These are phyloP conservation scores for Papilio helenus DNA, from an alignment of 1,140 invertebrate genomes.

Conservation along the genomic window DNA sequence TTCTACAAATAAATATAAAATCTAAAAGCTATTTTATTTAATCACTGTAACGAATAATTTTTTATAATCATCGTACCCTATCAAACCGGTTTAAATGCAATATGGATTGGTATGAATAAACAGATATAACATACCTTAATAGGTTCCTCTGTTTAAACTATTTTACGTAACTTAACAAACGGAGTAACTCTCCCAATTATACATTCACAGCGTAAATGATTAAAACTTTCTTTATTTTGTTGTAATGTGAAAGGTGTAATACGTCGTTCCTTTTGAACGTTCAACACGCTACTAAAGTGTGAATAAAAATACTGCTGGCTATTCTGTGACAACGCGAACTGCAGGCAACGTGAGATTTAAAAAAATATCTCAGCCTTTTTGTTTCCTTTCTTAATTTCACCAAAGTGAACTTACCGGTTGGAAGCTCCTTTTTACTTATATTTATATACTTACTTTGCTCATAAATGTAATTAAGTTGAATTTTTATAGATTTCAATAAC, in stretches of 20 bases:
- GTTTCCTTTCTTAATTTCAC: too few species aligned
- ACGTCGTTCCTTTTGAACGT: neutral
- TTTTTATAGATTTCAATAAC: too few species aligned
- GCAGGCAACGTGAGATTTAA: neutral
- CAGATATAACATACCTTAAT: neutral
- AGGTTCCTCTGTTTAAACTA: neutral
- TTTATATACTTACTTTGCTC: too few species aligned
- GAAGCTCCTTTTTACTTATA: too few species aligned
- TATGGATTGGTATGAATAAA: neutral
- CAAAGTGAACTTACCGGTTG: too few species aligned
- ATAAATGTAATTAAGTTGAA: too few species aligned
- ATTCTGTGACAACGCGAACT: neutral
- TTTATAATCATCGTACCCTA: too few species aligned
- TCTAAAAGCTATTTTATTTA: too few species aligned
- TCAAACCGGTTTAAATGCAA: neutral
- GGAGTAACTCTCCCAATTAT: neutral
- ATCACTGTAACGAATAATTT: too few species aligned
- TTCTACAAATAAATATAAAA: too few species aligned
- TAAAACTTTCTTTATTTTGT: neutral
- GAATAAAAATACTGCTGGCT: neutral
- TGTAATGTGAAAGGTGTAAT: neutral
- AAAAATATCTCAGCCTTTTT: too few species aligned
- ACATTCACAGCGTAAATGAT: neutral
- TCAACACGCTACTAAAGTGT: neutral
- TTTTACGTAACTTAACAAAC: neutral